Evolutionary conservation across 2,797 vertebrate genomes (phyloP), one percentile per base, ranked within the genome.

Genomic region (Alcedo quadribrachys): DNA sequence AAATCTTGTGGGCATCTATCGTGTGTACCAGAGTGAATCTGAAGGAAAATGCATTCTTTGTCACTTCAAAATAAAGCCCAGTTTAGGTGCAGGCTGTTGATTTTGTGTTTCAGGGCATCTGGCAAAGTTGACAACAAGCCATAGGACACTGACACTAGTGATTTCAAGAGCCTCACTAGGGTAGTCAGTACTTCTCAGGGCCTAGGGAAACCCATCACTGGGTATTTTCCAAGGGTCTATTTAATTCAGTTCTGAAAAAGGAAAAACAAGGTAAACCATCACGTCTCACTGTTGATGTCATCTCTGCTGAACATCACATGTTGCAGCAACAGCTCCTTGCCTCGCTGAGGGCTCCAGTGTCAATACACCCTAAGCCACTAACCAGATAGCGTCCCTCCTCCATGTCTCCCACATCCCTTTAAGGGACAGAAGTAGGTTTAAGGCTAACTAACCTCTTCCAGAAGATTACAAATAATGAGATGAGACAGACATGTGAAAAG

Each of bases 391-490:
- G 65, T 43, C 28, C 50, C 54, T 90, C 81, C 73, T 79, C 73
- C 85, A 16, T 8, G 3, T 25, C 40, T 37, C 67, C 12, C 67
- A 62, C 51, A 10, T 73, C 73, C 78, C 1, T 73, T 74, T 54
- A 42, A 55, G 32, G 69, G 28, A 51, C n/a, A 69, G 58, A 82
- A 62, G 13, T 62, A 71, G 55, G 35, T 87, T 93, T 92, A 83
- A 93, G 42, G 80, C 78, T 79, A 87, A 81, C 30, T 63, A 85
- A 57, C 71, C 61, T 82, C 55, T 85, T 86, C n/a, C 17, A 68
- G 76, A 71, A 83, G 88, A 90, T 92, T 92, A 92, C 8, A 58
- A 82, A 81, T 85, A 87, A 87, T 90, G 61, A 53, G 37, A 48
- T 33, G 15, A 92, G 54, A 55, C 55, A 91, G 57, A 17, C 15